Evolutionary conservation across 2,113 vertebrate species (phyloP), one percentile per base, ranked within the genome.

Genomic region (Atractosteus spatula): DNA sequence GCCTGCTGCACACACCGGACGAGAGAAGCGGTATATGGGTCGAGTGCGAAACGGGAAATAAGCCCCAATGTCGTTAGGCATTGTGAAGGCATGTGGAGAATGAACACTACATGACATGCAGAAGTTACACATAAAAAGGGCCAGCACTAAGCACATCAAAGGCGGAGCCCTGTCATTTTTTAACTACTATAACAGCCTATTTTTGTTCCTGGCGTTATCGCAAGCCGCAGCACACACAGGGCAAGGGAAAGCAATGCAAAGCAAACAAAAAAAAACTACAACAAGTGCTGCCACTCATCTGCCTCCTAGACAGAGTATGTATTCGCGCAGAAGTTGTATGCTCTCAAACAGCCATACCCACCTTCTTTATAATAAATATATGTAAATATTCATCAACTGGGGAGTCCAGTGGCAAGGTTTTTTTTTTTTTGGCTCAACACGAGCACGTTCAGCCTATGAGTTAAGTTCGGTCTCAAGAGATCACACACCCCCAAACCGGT

Each of bases 331-430:
- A 66, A 29, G 47, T 29, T 68, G 62, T 62, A 68, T 68, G 12
- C 47, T 55, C 29, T 55, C 45, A 51, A 68, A 54, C 66, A 69
- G 57, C 59, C 56, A 45, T 54, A 77, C 76, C 76, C 71, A 77
- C 76, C 76, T 77, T 77, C 44, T 69, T 61, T 67, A 54, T 47
- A 67, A 74, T 70, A 62, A 77, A 57, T 73, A 70, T 62, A 57
- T 29, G 29, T 29, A 29, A 29, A 29, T 17, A 70, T 43, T 75
- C 68, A 62, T 45, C 62, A 64, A 70, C 29, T 44, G 14, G 29
- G 61, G 41, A 3, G 62, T 63, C 73, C 67, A 41, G 41, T 8
- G 67, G 14, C 16, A 68, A 51, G 16, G 45, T 69, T 47, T 68
- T 69, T 69, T 55, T 44, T 67, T 45, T n/a, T 67, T 69, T 55